Base-by-base conservation (phyloP, 1,140 invertebrate species). In the Microplitis mediator region DNA sequence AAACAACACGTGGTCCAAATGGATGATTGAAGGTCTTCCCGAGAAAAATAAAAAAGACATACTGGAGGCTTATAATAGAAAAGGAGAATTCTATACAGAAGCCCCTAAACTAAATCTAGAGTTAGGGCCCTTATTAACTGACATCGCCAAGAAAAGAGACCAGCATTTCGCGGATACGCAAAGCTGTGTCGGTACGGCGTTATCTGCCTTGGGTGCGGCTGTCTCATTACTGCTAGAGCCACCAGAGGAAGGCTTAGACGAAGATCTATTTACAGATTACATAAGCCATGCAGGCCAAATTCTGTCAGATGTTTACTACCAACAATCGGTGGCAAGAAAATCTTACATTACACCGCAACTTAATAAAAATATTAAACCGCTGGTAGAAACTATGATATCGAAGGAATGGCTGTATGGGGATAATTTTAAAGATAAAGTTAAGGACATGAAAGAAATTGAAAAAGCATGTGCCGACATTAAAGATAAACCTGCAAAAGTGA, bases 71-170 rank as follows among this genome's bases (percentile, higher is more conserved):
- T 52, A 52, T 11, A 52, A 52, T 4, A 52, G 14, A 52, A 0
- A 8, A 52, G 5, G 14, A 52, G 69, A 72, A 2, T 62, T 71
- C 4, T 45, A 34, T 9, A 14, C 54, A 23, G 69, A 73, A 34
- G 71, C 64, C 14, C 39, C 58, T 1, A 69, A 71, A 31, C 2
- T 64, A 11, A 39, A 51, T 62, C 31, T 14, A 32, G 56, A 60
- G 60, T 62, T 70, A n/a, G 45, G 32, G 3, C 34, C 73, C 1
- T 31, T 61, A 23, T 60, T 77, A 61, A 45, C 74, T 6, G 71
- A 71, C 4, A 77, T 77, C 62, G 68, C 62, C 6, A 73, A 68
- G 13, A 76, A 79, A 60, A 52, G 74, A 36, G 76, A 77, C n/a
- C 35, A 76, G 3, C 63, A 79, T 72, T 79, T 77, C 32, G 5